These are phyloP conservation scores for Tilapia sparmanii DNA, from an alignment of 2,113 vertebrate genomes.

Conservation along the genomic window DNA sequence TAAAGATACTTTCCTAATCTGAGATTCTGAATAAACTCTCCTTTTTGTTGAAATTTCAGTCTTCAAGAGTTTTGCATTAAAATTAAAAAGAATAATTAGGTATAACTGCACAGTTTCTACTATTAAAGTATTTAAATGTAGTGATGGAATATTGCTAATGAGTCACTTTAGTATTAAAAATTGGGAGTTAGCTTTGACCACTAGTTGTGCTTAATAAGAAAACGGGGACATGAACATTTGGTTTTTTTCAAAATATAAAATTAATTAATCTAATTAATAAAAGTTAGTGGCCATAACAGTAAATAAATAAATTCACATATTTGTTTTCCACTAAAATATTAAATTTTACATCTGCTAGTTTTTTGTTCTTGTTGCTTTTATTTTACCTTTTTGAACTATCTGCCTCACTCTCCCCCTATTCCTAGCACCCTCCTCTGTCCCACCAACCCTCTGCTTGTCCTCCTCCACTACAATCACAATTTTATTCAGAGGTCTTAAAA, in stretches of 20 bases:
- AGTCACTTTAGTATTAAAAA: not conserved
- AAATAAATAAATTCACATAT: not conserved
- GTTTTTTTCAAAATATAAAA: accelerated
- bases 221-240: not conserved
- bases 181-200: accelerated
- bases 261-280: not conserved
- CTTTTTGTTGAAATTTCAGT: not conserved
- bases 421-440: not conserved
- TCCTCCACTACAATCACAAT: not conserved
- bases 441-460: not conserved
- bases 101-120: not conserved
- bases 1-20: not conserved
- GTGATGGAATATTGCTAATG: not conserved
- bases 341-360: not conserved
- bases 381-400: not conserved
- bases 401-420: not conserved
- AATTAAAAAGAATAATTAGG: not conserved
- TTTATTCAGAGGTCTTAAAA: not conserved
- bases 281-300: not conserved
- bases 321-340: accelerated
- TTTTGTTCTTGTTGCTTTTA: not conserved
- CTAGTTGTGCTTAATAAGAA: not conserved
- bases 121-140: not conserved
- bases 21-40: not conserved
- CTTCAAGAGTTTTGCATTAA: not conserved